A percentile compares a stretch with the other conserved stretches of the same genome.
These are phyloP conservation scores for Rhinatrema bivittatum DNA, from an alignment of 2,797 vertebrate species.

Conservation along the genomic window DNA sequence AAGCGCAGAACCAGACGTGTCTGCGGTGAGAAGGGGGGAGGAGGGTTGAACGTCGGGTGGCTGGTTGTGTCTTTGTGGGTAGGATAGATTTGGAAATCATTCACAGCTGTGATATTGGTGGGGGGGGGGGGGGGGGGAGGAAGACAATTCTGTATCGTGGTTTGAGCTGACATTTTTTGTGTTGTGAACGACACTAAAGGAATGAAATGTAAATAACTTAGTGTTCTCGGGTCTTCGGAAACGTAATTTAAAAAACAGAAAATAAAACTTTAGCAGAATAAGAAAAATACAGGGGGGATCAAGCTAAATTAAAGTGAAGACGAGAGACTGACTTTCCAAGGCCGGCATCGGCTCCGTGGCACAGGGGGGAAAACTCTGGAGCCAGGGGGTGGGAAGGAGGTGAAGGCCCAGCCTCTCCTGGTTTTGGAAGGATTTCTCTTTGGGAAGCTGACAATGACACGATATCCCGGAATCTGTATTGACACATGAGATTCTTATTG, in stretches of 20 bases:
- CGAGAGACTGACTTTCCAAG: conserved; percentile 8
- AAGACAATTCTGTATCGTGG: too few relatives aligned
- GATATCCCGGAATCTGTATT: conserved; percentile 41
- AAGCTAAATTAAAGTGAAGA: neutral
- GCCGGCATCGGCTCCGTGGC: neutral
- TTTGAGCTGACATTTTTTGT: conserved; percentile 19
- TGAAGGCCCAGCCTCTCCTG: neutral
- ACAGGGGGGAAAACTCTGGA: conserved; percentile 9
- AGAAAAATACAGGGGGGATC: conserved; percentile 20
- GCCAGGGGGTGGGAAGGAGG: neutral
- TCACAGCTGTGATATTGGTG: too few relatives aligned
- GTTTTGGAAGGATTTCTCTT: conserved; percentile 13
- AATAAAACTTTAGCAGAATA: neutral
- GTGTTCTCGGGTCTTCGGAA: neutral
- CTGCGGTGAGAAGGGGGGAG: too few relatives aligned
- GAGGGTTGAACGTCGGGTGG: too few relatives aligned
- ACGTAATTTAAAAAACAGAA: conserved; percentile 20
- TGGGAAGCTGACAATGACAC: conserved; percentile 18
- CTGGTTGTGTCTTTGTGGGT: too few relatives aligned
- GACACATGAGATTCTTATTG: conserved; percentile 55
- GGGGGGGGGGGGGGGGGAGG: too few relatives aligned
- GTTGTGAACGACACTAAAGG: conserved; percentile 40
- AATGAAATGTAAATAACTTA: conserved; percentile 33
- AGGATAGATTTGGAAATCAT: too few relatives aligned
- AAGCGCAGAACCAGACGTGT: too few relatives aligned